A percentile compares a stretch with the other conserved stretches of the same genome.
These are phyloP conservation scores for Drosophila kohkoa DNA, from an alignment of 1,140 invertebrate species.

Conservation along the genomic window DNA sequence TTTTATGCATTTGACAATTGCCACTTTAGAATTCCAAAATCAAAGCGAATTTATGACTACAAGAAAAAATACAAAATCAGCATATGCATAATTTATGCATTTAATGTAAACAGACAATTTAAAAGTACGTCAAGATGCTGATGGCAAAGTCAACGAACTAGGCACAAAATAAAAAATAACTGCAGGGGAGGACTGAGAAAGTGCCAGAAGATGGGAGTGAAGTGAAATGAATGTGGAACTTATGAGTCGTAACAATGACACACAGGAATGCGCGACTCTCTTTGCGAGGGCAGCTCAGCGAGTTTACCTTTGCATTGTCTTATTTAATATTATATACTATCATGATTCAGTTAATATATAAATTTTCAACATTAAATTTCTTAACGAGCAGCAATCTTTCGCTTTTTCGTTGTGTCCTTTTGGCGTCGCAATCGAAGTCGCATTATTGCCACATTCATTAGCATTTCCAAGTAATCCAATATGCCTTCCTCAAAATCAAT, in stretches of 20 bases:
- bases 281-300: background rate
- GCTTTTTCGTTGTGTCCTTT: too few species aligned
- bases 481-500: too few species aligned
- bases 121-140: constrained; percentile 25
- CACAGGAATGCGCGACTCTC: background rate
- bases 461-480: too few species aligned
- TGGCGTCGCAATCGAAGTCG: too few species aligned
- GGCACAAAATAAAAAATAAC: background rate
- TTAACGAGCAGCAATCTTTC: too few species aligned
- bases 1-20: constrained; percentile 79
- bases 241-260: constrained; percentile 9
- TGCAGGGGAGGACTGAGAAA: background rate
- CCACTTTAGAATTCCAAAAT: constrained; percentile 56
- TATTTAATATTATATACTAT: too few species aligned
- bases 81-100: constrained; percentile 78
- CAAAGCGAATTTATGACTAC: constrained; percentile 69
- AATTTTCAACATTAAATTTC: too few species aligned
- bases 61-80: constrained; percentile 60
- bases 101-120: constrained; percentile 81
- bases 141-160: background rate
- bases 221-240: too few species aligned
- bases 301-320: too few species aligned
- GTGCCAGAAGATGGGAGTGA: background rate
- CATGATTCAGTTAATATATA: too few species aligned
- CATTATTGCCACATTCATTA: too few species aligned